Conservation (phyloP, 1,140 invertebrate species). For the Drosophila mayri region DNA sequence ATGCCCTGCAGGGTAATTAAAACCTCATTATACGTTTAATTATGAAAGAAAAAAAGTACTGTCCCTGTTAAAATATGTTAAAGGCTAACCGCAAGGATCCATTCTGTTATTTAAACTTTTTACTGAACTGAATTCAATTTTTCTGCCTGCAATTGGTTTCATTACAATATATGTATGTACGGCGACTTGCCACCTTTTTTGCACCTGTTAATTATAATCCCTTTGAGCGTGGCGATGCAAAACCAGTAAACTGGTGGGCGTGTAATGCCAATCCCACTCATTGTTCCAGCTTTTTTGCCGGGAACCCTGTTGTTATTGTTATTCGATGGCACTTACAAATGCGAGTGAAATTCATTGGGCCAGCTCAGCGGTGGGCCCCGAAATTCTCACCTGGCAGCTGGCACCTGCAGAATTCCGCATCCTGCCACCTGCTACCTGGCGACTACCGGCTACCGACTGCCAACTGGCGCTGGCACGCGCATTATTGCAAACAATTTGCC, state of each 20-base stretch:
- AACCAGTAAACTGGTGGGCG: slow-evolving; percentile 25
- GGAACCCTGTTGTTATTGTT: slow-evolving; percentile 36
- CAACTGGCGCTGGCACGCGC: slow-evolving; percentile 62
- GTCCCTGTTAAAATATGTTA: background rate
- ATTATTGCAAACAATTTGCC: slow-evolving; percentile 83
- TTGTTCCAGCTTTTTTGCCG: slow-evolving; percentile 26
- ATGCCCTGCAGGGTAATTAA: background rate
- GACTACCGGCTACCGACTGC: slow-evolving; percentile 26
- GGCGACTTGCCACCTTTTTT: slow-evolving; percentile 22
- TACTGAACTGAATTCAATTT: slow-evolving; percentile 13
- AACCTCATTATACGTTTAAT: background rate
- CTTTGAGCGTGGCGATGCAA: slow-evolving; percentile 11
- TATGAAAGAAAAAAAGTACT: slow-evolving; percentile 1
- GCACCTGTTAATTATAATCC: slow-evolving; percentile 40
- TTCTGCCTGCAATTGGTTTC: slow-evolving; percentile 16
- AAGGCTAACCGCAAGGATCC: slow-evolving; percentile 1
- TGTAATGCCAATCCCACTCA: slow-evolving; percentile 34
- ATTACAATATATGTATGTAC: slow-evolving; percentile 12
- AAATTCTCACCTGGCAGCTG: slow-evolving; percentile 30
- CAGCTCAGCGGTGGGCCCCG: slow-evolving; percentile 24
- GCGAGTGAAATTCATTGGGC: slow-evolving; percentile 68
- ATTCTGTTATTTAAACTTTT: background rate
- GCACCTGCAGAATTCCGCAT: slow-evolving; percentile 25
- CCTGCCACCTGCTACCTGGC: slow-evolving; percentile 10
- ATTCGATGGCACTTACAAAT: slow-evolving; percentile 59